Evolutionary conservation across 2,113 vertebrate genomes (phyloP).

Genomic region (Larimichthys polyactis): DNA sequence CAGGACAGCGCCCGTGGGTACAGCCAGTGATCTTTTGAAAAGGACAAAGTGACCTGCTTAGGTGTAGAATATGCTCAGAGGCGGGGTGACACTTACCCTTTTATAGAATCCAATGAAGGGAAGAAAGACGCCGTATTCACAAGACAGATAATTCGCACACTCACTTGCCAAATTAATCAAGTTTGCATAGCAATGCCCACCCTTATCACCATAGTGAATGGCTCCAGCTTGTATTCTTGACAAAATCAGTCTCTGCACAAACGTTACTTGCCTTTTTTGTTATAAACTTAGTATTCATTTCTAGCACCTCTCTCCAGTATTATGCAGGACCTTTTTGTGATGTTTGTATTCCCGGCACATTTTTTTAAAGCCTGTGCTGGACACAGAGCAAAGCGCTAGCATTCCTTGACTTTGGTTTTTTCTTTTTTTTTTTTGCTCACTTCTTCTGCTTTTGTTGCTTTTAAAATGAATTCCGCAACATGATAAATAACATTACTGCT

Average conservation of each 20-base stretch:
- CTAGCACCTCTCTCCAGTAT: constrained; percentile 42
- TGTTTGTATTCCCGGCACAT: constrained; percentile 57
- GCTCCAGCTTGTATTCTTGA: constrained; percentile 77
- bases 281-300: constrained; percentile 72
- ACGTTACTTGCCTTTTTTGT: constrained; percentile 69
- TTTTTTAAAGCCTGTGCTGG: constrained; percentile 35
- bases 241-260: constrained; percentile 71
- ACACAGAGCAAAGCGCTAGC: constrained; percentile 25
- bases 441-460: constrained; percentile 54
- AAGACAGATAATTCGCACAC: constrained; percentile 63
- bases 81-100: constrained; percentile 64
- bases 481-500: constrained; percentile 78
- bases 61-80: constrained; percentile 65
- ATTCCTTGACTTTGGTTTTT: constrained; percentile 27
- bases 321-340: constrained; percentile 31
- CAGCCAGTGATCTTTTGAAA: constrained; percentile 59
- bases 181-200: constrained; percentile 47
- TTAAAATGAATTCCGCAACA: constrained; percentile 64
- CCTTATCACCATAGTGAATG: constrained; percentile 74
- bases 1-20: constrained; percentile 3
- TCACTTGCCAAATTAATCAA: constrained; percentile 78
- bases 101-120: constrained; percentile 60
- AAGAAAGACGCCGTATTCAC: constrained; percentile 67
- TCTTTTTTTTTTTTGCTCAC: constrained; percentile 2
- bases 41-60: constrained; percentile 71